A percentile compares a stretch with the other conserved stretches of the same genome.
phyloP scores from a whole-genome alignment of 2,797 vertebrate species.

The Phoxinus dragarum region DNA sequence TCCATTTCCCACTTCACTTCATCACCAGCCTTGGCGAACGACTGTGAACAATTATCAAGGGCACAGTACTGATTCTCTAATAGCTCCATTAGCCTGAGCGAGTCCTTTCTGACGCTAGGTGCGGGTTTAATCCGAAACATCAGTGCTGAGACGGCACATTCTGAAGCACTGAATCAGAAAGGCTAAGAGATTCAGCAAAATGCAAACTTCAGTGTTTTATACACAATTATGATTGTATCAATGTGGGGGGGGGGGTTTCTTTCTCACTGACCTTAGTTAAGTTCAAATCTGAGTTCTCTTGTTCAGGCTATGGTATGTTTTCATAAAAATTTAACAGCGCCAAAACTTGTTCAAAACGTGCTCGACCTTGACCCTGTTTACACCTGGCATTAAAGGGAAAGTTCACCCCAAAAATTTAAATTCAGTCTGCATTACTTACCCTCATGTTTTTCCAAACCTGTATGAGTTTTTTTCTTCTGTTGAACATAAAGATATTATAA shows the following conservation, averaged over 20 bases:
- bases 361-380: background rate
- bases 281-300: background rate
- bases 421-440: too few relatives aligned
- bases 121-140: constrained; percentile 33
- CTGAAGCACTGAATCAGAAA: constrained; percentile 12
- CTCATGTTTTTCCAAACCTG: too few relatives aligned
- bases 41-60: constrained; percentile 63
- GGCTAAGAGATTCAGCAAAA: constrained; percentile 2
- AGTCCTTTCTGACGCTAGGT: background rate
- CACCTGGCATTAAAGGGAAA: background rate
- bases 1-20: constrained; percentile 43
- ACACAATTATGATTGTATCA: constrained; percentile 18
- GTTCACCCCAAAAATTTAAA: too few relatives aligned
- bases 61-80: constrained; percentile 39
- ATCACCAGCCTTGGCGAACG: constrained; percentile 46
- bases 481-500: too few relatives aligned
- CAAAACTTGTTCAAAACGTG: background rate
- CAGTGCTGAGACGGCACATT: constrained; percentile 25
- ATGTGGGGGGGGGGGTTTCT: background rate
- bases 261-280: background rate
- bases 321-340: background rate
- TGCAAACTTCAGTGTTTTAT: constrained; percentile 7
- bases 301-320: background rate
- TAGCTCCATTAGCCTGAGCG: constrained; percentile 3
- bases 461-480: too few relatives aligned